phyloP scores from a whole-genome alignment of 2,113 vertebrate genomes.

The Dinomys branickii region DNA sequence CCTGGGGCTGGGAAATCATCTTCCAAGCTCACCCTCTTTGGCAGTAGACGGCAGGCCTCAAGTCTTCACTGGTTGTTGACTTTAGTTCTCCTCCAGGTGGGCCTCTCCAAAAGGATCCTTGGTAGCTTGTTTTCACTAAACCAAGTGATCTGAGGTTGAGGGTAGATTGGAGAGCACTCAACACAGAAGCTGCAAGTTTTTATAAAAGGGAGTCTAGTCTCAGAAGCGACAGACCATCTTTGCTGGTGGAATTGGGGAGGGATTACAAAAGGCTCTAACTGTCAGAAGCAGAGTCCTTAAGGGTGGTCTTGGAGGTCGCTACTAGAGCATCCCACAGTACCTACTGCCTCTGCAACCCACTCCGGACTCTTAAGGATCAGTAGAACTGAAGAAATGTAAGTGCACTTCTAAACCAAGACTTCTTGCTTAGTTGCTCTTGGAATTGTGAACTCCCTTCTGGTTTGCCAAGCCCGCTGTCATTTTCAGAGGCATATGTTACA shows the following conservation, averaged over 20 bases:
- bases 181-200: background rate
- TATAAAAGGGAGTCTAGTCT: background rate
- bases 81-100: background rate
- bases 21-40: background rate
- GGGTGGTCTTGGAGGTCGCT: background rate
- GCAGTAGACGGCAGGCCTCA: background rate
- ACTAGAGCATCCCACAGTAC: background rate
- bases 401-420: background rate
- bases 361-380: background rate
- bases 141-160: background rate
- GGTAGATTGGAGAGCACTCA: background rate
- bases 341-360: background rate
- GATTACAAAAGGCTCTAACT: background rate
- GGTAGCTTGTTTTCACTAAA: background rate
- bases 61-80: background rate
- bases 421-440: background rate
- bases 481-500: background rate
- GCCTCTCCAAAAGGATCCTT: background rate
- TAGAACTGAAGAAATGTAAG: background rate
- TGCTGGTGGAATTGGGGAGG: background rate
- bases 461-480: background rate
- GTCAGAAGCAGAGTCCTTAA: background rate
- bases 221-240: background rate
- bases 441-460: background rate
- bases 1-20: background rate